Evolutionary conservation across 1,140 invertebrate genomes (phyloP).

Genomic region (Eurosta solidaginis): DNA sequence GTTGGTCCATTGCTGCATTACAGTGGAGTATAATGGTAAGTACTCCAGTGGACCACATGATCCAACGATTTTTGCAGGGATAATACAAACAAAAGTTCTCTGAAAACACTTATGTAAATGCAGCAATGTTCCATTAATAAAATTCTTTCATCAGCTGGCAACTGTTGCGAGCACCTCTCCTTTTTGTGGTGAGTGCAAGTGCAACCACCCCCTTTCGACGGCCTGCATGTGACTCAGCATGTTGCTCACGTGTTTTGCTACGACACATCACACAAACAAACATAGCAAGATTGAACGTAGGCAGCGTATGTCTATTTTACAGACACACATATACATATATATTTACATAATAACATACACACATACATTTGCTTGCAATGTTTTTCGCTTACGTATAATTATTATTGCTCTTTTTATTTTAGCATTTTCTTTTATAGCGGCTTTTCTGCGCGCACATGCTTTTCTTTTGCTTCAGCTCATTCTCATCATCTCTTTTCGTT

Average conservation of each 20-base stretch:
- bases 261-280: neutral
- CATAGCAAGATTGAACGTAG: neutral
- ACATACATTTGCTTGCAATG: neutral
- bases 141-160: neutral
- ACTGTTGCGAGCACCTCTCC: neutral
- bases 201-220: neutral
- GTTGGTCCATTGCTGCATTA: too few relatives aligned
- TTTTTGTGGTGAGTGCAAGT: too few relatives aligned
- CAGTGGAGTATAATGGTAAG: too few relatives aligned
- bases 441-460: neutral
- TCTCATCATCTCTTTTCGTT: neutral
- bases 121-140: neutral
- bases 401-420: neutral
- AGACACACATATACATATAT: neutral
- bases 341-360: neutral
- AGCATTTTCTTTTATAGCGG: neutral
- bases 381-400: neutral
- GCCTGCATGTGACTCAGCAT: too few relatives aligned
- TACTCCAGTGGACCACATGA: too few relatives aligned
- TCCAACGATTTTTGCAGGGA: too few relatives aligned
- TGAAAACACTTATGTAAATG: too few relatives aligned
- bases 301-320: neutral
- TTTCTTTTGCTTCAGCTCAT: neutral
- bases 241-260: slow-evolving; percentile 20
- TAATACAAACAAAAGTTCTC: too few relatives aligned